These are phyloP conservation scores for Holothuria glaberrima DNA, from an alignment of 35 echinoderm and acorn worm genomes.

Conservation along the genomic window DNA sequence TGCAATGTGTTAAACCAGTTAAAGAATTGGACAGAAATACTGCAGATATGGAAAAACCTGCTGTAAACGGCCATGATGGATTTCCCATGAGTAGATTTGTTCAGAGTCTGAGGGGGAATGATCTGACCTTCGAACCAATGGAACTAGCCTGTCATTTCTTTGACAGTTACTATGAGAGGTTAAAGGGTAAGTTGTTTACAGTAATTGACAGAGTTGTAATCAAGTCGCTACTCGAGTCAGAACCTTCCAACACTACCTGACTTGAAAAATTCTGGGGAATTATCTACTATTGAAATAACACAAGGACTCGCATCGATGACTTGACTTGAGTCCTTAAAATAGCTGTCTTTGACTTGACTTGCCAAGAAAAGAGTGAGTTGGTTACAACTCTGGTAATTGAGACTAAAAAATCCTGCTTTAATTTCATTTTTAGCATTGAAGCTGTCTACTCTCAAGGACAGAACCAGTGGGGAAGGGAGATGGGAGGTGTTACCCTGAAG, in stretches of 20 bases:
- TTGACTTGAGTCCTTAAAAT: too few relatives aligned
- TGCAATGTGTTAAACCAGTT: slow-evolving; percentile 49
- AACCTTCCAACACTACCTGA: too few relatives aligned
- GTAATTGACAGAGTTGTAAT: neutral
- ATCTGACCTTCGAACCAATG: slow-evolving; percentile 72
- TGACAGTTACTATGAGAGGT: slow-evolving; percentile 71
- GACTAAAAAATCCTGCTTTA: neutral
- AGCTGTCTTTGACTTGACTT: too few relatives aligned
- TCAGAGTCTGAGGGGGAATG: slow-evolving; percentile 7
- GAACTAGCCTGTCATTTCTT: slow-evolving; percentile 88
- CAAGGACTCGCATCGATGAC: too few relatives aligned
- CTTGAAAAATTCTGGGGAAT: too few relatives aligned
- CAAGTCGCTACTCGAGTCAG: too few relatives aligned
- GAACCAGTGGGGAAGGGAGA: too few relatives aligned
- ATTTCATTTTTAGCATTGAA: neutral
- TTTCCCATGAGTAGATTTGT: slow-evolving; percentile 87
- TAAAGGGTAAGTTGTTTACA: slow-evolving; percentile 61
- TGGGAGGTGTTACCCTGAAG: too few relatives aligned
- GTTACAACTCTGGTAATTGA: too few relatives aligned
- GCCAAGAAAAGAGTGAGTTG: too few relatives aligned
- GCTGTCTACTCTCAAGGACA: too few relatives aligned
- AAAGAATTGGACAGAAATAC: neutral
- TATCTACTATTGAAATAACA: too few relatives aligned
- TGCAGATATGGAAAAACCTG: neutral
- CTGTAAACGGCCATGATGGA: neutral